Percentiles rank a stretch among this genome's conserved stretches.
Conservation (phyloP, 2,113 vertebrate genomes). For the Pteruthius melanotis region DNA sequence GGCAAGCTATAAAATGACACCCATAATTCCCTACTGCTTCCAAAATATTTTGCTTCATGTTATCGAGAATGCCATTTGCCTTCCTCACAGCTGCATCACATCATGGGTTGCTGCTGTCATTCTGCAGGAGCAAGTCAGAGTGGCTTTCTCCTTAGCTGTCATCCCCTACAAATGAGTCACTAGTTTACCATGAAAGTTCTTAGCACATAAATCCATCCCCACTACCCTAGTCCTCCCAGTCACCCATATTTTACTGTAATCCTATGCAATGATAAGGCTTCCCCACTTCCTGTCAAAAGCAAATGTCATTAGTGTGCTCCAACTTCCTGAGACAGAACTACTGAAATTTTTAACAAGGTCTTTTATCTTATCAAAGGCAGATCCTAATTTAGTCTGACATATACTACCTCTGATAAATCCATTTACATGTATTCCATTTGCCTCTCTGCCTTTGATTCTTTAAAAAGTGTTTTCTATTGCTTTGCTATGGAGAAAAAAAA, state of each 20-base stretch:
- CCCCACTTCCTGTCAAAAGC: background rate
- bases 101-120: rapidly evolving
- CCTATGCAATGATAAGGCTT: background rate
- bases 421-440: background rate
- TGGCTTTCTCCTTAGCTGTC: background rate
- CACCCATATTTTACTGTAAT: background rate
- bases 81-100: background rate
- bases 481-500: background rate
- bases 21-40: background rate
- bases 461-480: background rate
- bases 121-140: rapidly evolving
- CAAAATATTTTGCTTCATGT: background rate
- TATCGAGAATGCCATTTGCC: background rate
- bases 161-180: background rate
- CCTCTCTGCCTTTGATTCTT: background rate
- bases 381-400: background rate
- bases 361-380: conserved; percentile 9
- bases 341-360: conserved; percentile 18
- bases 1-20: background rate
- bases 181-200: background rate
- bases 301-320: background rate
- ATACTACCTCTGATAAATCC: background rate
- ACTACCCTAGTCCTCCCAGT: background rate
- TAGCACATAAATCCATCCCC: background rate
- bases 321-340: background rate